phyloP scores from a whole-genome alignment of 2,888 invertebrate species.

The Drosophila parthenogenetica region DNA sequence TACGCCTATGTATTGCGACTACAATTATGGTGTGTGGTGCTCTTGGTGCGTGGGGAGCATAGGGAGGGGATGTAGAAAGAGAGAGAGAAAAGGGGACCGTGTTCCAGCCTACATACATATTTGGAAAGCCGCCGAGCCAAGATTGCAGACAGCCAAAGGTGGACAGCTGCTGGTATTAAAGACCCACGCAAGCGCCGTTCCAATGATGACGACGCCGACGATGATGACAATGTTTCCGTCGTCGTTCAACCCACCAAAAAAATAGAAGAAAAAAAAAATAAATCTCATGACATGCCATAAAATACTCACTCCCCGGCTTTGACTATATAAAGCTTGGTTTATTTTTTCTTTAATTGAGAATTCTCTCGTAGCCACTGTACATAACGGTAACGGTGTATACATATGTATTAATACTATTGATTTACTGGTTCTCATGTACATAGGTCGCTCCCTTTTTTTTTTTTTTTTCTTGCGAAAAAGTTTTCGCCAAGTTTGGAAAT shows the following conservation, averaged over 20 bases:
- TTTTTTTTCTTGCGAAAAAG: background rate
- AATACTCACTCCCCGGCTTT: conserved; percentile 25
- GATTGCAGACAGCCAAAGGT: conserved; percentile 33
- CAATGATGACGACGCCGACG: background rate
- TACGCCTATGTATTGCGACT: conserved; percentile 32
- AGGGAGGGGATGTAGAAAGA: background rate
- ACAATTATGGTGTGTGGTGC: conserved; percentile 11
- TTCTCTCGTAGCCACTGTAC: conserved; percentile 9
- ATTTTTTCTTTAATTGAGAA: conserved; percentile 12
- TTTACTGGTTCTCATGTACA: conserved; percentile 1
- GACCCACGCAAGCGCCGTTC: conserved; percentile 35
- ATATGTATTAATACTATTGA: conserved; percentile 9
- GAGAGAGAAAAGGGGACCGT: conserved; percentile 6
- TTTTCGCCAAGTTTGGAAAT: background rate
- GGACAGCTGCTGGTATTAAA: conserved; percentile 44
- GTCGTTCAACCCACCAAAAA: conserved; percentile 38
- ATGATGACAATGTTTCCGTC: conserved; percentile 43
- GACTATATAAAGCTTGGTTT: conserved; percentile 38
- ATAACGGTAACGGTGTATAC: conserved; percentile 20
- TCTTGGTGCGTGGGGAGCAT: conserved; percentile 42
- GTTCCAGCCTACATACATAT: conserved; percentile 38
- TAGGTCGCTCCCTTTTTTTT: conserved; percentile 15
- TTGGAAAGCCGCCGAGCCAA: conserved; percentile 19
- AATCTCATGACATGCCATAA: conserved; percentile 24
- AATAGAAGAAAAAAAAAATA: conserved; percentile 7